Evolutionary conservation across 1,140 invertebrate species (phyloP).

Genomic region (Diorhabda sublineata): DNA sequence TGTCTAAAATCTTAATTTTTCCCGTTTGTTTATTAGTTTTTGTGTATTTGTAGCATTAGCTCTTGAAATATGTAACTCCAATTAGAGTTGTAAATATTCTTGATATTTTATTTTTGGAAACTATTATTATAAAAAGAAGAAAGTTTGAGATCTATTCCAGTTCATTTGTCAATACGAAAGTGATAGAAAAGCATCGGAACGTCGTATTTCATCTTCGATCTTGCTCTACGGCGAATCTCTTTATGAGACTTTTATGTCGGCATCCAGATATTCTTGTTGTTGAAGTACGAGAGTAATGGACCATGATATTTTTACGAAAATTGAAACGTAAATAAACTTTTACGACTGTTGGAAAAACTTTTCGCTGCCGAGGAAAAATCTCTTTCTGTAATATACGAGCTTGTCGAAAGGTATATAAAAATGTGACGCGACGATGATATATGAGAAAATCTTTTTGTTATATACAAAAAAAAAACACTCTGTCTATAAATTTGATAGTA

Average conservation of each 20-base stretch:
- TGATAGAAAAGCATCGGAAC: conserved; percentile 28
- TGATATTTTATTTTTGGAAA: too few relatives aligned
- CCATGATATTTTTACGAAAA: conserved; percentile 45
- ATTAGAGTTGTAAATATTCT: too few relatives aligned
- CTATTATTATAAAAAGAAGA: too few relatives aligned
- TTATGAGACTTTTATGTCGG: conserved; percentile 37
- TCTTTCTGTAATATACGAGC: neutral
- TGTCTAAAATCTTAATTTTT: too few relatives aligned
- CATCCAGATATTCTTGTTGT: conserved; percentile 35
- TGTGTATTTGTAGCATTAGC: too few relatives aligned
- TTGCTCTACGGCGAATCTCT: conserved; percentile 30
- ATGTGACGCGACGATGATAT: neutral
- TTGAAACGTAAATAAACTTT: conserved; percentile 45
- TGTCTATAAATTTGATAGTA: too few relatives aligned
- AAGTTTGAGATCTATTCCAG: conserved; percentile 28
- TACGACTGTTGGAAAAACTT: conserved; percentile 28
- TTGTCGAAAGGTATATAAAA: conserved; percentile 2
- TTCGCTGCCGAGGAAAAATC: neutral
- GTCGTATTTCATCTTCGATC: conserved; percentile 37
- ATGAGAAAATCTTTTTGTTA: neutral
- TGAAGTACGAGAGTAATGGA: conserved; percentile 36
- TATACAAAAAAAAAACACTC: too few relatives aligned
- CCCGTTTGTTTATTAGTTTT: too few relatives aligned
- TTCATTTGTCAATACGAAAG: conserved; percentile 33
- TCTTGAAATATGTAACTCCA: too few relatives aligned